Base-by-base conservation (phyloP, 2,113 vertebrate genomes). In the Phylloscopus trochilus region DNA sequence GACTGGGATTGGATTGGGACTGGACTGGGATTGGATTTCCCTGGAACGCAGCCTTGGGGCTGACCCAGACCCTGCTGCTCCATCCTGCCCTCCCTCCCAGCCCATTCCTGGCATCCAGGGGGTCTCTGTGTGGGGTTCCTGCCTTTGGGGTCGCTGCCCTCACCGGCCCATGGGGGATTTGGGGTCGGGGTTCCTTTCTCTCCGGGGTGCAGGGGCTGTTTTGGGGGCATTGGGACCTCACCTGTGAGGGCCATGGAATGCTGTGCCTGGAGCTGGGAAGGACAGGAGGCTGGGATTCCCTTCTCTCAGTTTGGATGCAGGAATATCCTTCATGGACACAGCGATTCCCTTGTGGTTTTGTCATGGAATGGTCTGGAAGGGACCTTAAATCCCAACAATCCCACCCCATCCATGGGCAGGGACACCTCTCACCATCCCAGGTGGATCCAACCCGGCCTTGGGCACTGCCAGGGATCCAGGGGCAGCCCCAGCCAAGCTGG, bases 231-330 rank as follows among this genome's bases (percentile, higher is more conserved):
- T 41, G 41, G 41, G 41, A 41, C 41, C 41, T 41, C 41, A 41
- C 41, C 19, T n/a, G 6, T 2, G 4, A 31, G 30, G 28, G 52
- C 52, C 17, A 1, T 11, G 31, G 33, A 35, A n/a, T 11, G 4
- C 46, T 14, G 24, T 24, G 27, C 37, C 44, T 16, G 11, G 46
- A 26, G 33, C 12, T 7, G 37, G 41, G 47, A 9, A 41, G 44
- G 43, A 8, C 13, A 8, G 18, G 46, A 1, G 1, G 0, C 2
- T 0, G 1, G 3, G 10, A 12, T 44, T 31, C 52, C 20, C 13
- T 64, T n/a, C 35, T 47, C 17, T 1, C 19, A 2, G 26, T 19
- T 24, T 30, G 83, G 52, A 6, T 85, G 23, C 2, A 27, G 74
- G 66, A 58, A 11, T 30, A 2, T 41, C 44, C 20, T 5, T 17